Percentiles rank a stretch among this genome's conserved stretches.
Evolutionary conservation across 53 echinoderm and acorn worm species (phyloP).

Genomic region (Stichopus horrens): DNA sequence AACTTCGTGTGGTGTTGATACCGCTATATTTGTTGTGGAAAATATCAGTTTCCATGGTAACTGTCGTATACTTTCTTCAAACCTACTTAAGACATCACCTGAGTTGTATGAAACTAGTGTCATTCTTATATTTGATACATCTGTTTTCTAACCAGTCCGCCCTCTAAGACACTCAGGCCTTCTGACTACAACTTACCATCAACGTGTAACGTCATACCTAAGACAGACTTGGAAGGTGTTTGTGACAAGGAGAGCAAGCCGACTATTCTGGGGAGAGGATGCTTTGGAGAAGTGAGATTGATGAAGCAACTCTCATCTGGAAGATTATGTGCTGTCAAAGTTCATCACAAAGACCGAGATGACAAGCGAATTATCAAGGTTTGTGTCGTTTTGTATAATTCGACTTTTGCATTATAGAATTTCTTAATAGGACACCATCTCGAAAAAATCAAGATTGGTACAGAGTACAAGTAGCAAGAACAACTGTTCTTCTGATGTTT

Average conservation of each 20-base stretch:
- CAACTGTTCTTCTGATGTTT: too few relatives aligned
- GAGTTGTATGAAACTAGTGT: background rate
- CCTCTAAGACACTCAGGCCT: background rate
- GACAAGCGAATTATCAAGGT: slow-evolving; percentile 12
- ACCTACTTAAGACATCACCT: background rate
- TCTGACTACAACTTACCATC: background rate
- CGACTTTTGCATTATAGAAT: too few relatives aligned
- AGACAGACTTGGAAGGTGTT: slow-evolving; percentile 21
- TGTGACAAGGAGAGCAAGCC: background rate
- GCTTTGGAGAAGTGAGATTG: background rate
- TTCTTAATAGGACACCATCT: too few relatives aligned
- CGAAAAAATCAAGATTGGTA: too few relatives aligned
- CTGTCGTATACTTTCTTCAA: too few relatives aligned
- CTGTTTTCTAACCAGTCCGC: background rate
- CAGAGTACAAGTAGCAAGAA: too few relatives aligned
- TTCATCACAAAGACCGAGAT: slow-evolving; percentile 19
- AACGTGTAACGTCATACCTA: background rate
- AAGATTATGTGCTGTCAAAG: slow-evolving; percentile 21
- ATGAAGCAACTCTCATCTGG: slow-evolving; percentile 12
- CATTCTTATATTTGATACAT: background rate
- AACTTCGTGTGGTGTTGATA: too few relatives aligned
- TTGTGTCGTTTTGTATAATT: background rate
- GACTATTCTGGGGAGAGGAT: slow-evolving; percentile 5
- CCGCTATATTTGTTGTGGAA: too few relatives aligned
- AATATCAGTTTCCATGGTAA: too few relatives aligned